Base-by-base conservation (phyloP, 1,140 invertebrate genomes). In the Lepidotrigona ventralis region DNA sequence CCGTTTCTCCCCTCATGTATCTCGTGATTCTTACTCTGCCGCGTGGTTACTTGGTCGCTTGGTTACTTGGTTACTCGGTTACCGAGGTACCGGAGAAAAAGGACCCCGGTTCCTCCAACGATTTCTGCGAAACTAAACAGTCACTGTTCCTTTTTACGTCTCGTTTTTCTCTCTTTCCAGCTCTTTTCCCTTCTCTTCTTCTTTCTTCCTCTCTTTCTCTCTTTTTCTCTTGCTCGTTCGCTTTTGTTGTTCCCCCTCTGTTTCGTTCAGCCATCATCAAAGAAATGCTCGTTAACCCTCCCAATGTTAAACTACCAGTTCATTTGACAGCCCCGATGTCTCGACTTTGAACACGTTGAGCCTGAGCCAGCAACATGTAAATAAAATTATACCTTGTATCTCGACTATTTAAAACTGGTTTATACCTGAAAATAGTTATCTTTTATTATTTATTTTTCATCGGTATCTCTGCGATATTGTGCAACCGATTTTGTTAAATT, bases 11-110 rank as follows among this genome's bases (percentile, higher is more conserved):
- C 54, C 84, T 80, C 77, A 29, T 77, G 68, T 77, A 85, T 81
- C 81, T 72, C 85, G 71, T 69, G 81, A 85, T 73, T 84, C 70
- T 39, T 73, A n/a, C 14, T 21, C 69, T 29, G 73, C n/a, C 83
- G 82, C 81, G 75, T 87, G 84, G 88, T 87, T 90, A 90, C 84
- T 90, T 90, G 90, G 89, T 90, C 88, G 88, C 88, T 90, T 89
- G 88, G 89, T 90, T 90, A 89, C 82, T 77, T 85, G 71, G 83
- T 83, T 83, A 83, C 81, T 83, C 81, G 81, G 81, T 83, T 83
- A 83, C 76, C 69, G n/a, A 79, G 68, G 81, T 68, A 60, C 23
- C 6, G 46, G 83, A 73, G 79, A 85, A 86, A 90, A 87, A 82
- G 77, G 69, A 69, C 46, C 29, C 15, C 39, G 26, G 51, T 29